Percentiles rank a stretch among this genome's conserved stretches.
Conservation (phyloP, 2,888 invertebrate species). For the Lypha dubia region DNA sequence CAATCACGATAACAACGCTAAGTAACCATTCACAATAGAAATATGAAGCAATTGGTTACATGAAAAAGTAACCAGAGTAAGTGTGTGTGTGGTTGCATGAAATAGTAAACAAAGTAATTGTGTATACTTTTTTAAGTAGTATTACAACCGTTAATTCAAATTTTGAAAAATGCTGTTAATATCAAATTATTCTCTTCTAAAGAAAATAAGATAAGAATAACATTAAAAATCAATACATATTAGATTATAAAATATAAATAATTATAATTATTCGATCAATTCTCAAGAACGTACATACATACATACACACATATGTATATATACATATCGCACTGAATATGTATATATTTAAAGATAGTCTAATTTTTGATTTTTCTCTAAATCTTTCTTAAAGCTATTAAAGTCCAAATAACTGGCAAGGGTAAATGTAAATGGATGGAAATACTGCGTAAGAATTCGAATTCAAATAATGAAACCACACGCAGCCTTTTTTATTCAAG, state of each 20-base stretch:
- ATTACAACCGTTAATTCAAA: too few relatives aligned
- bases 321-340: too few relatives aligned
- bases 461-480: slow-evolving; percentile 78
- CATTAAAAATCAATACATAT: too few relatives aligned
- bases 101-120: too few relatives aligned
- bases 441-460: slow-evolving; percentile 80
- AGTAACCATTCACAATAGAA: slow-evolving; percentile 35
- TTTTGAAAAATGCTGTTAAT: too few relatives aligned
- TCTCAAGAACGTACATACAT: not conserved
- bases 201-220: too few relatives aligned
- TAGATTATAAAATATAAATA: too few relatives aligned
- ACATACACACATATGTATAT: not conserved
- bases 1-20: slow-evolving; percentile 3
- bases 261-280: too few relatives aligned
- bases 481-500: slow-evolving; percentile 82
- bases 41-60: not conserved
- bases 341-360: too few relatives aligned
- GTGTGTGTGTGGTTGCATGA: too few relatives aligned
- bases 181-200: too few relatives aligned
- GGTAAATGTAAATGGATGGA: slow-evolving; percentile 83
- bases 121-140: too few relatives aligned
- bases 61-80: slow-evolving; percentile 1
- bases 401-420: slow-evolving; percentile 82
- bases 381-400: slow-evolving; percentile 78
- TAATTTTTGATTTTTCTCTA: not conserved